Evolutionary conservation across 2,113 vertebrate genomes (phyloP).

Genomic region (Amblyopsis rosae): DNA sequence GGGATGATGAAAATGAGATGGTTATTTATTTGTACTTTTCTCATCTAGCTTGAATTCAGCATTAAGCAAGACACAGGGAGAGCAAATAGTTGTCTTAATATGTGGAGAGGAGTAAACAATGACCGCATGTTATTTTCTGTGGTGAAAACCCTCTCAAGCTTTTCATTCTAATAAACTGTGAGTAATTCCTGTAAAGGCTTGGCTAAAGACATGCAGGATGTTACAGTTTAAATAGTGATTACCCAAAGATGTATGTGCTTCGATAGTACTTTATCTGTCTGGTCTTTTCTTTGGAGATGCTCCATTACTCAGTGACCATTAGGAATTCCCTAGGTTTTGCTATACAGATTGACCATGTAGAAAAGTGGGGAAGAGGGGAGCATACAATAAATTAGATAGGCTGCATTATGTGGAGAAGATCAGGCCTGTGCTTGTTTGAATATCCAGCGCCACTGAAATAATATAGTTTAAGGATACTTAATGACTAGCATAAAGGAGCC

Average conservation of each 20-base stretch:
- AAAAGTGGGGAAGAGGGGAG: neutral
- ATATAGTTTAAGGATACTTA: no score
- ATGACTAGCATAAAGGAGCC: no score
- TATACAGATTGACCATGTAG: neutral
- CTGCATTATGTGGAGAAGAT: neutral
- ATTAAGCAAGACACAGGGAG: slow-evolving; percentile 14
- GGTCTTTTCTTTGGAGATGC: neutral
- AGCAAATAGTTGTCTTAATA: slow-evolving; percentile 32
- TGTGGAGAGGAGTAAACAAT: slow-evolving; percentile 33
- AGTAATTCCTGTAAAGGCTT: slow-evolving; percentile 14
- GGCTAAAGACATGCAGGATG: slow-evolving; percentile 14
- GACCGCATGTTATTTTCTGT: slow-evolving; percentile 25
- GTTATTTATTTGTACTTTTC: neutral
- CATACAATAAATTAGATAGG: neutral
- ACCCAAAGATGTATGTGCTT: slow-evolving; percentile 17
- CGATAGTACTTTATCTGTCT: slow-evolving; percentile 32
- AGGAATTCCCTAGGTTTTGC: neutral
- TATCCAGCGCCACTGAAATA: no score
- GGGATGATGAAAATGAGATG: neutral
- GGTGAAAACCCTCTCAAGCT: slow-evolving; percentile 40
- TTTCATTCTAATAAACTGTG: slow-evolving; percentile 1
- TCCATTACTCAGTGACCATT: slow-evolving; percentile 23
- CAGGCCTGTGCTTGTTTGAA: slow-evolving; percentile 3
- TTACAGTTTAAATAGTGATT: slow-evolving; percentile 37
- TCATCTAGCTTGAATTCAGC: slow-evolving; percentile 1